Base-by-base conservation (phyloP, 2,113 vertebrate genomes). In the Hydropotes inermis region DNA sequence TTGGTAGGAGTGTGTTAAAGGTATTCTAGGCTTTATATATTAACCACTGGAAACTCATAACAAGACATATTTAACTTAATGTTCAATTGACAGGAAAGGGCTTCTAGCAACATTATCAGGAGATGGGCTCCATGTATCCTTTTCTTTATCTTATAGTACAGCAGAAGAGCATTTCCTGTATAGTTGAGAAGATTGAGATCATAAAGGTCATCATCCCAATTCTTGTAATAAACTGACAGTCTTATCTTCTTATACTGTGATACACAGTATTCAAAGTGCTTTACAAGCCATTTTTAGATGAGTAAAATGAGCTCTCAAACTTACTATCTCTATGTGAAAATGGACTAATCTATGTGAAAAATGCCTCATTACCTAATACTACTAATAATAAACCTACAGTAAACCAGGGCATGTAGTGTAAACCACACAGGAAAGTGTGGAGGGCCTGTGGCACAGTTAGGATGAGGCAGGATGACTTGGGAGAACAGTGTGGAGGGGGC, bases 181-280 rank as follows among this genome's bases (percentile, higher is more conserved):
- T 87, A n/a, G 39, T 58, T 85, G 50, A 58, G 60, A 91, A 88
- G 36, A 14, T n/a, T 47, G 84, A 70, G 28, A 33, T 93, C 30
- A 91, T 15, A 30, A 17, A 57, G 60, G 9, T 54, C 13, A 67
- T 55, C n/a, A 58, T 11, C 15, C 21, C n/a, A n/a, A 6, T 88
- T 89, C 12, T n/a, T 60, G 11, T 70, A 52, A 33, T 36, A 94
- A 93, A 47, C n/a, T n/a, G n/a, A 60, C 43, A n/a, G 13, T 57
- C 45, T 39, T 39, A 1, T 45, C 23, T 85, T 83, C n/a, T n/a
- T n/a, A n/a, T n/a, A n/a, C n/a, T n/a, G n/a, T n/a, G n/a, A n/a
- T n/a, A n/a, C n/a, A n/a, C 39, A 10, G 52, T 23, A 55, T 88
- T 92, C 52, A 55, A 14, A 92, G 50, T 84, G 61, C n/a, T 9